Percentiles rank a stretch among this genome's conserved stretches.
These are phyloP conservation scores for Dicentrarchus labrax DNA, from an alignment of 2,113 vertebrate genomes.

Conservation along the genomic window DNA sequence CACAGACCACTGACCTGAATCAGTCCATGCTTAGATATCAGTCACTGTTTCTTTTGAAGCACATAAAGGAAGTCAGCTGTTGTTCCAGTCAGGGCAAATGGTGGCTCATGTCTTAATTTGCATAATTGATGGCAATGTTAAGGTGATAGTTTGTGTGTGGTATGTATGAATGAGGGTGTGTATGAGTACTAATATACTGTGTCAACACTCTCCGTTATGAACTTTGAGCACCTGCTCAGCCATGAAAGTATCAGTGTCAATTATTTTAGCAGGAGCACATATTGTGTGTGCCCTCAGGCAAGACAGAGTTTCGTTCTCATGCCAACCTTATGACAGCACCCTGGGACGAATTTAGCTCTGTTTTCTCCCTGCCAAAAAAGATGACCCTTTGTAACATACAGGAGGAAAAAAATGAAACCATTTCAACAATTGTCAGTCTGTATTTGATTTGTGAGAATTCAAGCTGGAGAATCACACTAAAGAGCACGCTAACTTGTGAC, in stretches of 20 bases:
- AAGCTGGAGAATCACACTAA: conserved; percentile 39
- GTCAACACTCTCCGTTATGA: not conserved
- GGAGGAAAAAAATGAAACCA: conserved; percentile 44
- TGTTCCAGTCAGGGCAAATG: conserved; percentile 28
- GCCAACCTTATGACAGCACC: conserved; percentile 52
- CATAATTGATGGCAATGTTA: conserved; percentile 46
- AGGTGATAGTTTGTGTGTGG: conserved; percentile 16
- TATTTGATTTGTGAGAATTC: conserved; percentile 62
- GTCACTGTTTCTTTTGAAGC: conserved; percentile 36
- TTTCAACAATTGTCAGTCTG: conserved; percentile 67
- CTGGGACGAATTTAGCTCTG: conserved; percentile 28
- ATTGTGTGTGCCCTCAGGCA: conserved; percentile 2
- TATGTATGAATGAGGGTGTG: conserved; percentile 23
- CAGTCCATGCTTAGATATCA: conserved; percentile 7
- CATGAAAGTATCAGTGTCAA: conserved; percentile 2
- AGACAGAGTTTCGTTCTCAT: conserved; percentile 38
- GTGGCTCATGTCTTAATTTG: conserved; percentile 39
- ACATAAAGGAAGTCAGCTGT: conserved; percentile 26
- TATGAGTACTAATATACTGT: not conserved
- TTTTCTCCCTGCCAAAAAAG: conserved; percentile 24
- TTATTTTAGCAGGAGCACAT: conserved; percentile 5
- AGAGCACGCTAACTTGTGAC: conserved; percentile 51
- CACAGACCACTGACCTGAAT: conserved; percentile 29
- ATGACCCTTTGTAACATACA: conserved; percentile 38
- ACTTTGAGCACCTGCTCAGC: conserved; percentile 11